A percentile compares a stretch with the other conserved stretches of the same genome.
phyloP scores from a whole-genome alignment of 2,888 invertebrate species.

The Melanotus villosus region DNA sequence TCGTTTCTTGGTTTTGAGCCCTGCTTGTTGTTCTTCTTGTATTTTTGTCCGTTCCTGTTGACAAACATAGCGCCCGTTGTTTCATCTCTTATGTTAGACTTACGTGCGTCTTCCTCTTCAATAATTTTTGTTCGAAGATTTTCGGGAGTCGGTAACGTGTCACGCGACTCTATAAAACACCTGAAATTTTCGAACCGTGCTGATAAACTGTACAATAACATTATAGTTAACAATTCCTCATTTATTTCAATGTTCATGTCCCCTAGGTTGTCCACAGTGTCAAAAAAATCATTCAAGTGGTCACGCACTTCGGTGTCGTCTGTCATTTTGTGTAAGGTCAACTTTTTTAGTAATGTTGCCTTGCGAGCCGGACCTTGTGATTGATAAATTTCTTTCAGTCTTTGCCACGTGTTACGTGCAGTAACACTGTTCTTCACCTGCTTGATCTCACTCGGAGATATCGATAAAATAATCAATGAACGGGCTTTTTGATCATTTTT shows the following conservation, averaged over 20 bases:
- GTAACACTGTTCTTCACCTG: neutral
- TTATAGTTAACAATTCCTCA: too few relatives aligned
- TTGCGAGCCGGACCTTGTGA: constrained; percentile 64
- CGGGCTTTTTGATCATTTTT: neutral
- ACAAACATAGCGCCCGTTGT: too few relatives aligned
- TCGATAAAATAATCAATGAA: neutral
- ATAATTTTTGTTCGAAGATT: constrained; percentile 56
- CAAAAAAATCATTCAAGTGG: too few relatives aligned
- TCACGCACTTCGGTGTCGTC: constrained; percentile 57
- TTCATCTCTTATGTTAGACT: too few relatives aligned
- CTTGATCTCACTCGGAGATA: neutral
- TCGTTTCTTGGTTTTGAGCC: too few relatives aligned
- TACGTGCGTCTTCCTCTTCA: constrained; percentile 54
- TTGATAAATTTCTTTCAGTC: too few relatives aligned
- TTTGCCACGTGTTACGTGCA: too few relatives aligned
- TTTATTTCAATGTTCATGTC: too few relatives aligned
- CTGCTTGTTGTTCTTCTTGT: too few relatives aligned
- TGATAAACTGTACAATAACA: too few relatives aligned
- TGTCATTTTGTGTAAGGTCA: constrained; percentile 60
- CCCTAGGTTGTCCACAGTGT: too few relatives aligned
- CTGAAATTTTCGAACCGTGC: constrained; percentile 61
- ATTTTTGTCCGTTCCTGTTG: too few relatives aligned
- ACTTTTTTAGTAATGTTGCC: constrained; percentile 62
- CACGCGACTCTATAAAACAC: constrained; percentile 47
- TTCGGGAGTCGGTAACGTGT: constrained; percentile 57